Evolutionary conservation across 2,113 vertebrate genomes (phyloP).

Genomic region (Nycticorax nycticorax): DNA sequence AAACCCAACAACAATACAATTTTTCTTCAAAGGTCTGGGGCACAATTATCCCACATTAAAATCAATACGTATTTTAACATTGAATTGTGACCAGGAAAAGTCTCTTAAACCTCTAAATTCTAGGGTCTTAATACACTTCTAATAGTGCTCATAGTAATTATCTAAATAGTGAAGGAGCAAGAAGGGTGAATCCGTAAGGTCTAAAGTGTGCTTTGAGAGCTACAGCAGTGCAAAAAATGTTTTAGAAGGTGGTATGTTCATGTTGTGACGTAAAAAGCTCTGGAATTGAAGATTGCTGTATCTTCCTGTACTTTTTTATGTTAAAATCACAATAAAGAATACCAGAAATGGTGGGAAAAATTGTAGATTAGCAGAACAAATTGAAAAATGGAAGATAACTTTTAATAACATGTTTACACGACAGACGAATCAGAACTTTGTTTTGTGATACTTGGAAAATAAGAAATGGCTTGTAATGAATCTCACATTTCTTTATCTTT

Average conservation of each 20-base stretch:
- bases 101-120: neutral
- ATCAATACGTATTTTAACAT: neutral
- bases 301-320: neutral
- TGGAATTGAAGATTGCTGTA: neutral
- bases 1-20: neutral
- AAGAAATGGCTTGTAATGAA: neutral
- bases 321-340: neutral
- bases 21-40: neutral
- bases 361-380: neutral
- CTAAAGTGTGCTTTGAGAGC: neutral
- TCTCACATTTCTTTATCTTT: neutral
- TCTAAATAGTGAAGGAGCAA: neutral
- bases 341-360: neutral
- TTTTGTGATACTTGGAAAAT: neutral
- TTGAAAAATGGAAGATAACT: neutral
- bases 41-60: neutral
- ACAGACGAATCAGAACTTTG: neutral
- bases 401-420: neutral
- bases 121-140: neutral
- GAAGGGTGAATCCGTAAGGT: neutral
- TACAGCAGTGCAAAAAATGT: neutral
- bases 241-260: neutral
- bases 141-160: neutral
- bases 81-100: neutral
- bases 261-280: neutral